A percentile compares a stretch with the other conserved stretches of the same genome.
Evolutionary conservation across 2,888 invertebrate species (phyloP).

Genomic region (Rotaria macrura): DNA sequence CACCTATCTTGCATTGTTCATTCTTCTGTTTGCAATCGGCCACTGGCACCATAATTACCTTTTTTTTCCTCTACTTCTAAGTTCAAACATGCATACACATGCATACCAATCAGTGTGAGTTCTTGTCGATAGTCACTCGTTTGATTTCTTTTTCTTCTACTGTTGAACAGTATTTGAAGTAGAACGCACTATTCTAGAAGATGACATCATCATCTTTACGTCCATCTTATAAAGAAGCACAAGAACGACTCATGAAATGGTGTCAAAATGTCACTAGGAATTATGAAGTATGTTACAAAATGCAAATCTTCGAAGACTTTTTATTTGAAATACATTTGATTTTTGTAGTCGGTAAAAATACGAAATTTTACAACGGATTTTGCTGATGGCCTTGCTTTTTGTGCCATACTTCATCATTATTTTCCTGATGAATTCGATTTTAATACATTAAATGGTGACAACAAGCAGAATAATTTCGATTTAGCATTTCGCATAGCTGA

Average conservation of each 20-base stretch:
- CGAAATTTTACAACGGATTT: background rate
- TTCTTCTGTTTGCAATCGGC: background rate
- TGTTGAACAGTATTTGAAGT: background rate
- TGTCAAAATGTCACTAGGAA: slow-evolving; percentile 14
- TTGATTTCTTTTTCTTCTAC: background rate
- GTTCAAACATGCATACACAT: background rate
- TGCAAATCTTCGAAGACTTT: too few species aligned
- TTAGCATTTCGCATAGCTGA: slow-evolving; percentile 12
- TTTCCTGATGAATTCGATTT: background rate
- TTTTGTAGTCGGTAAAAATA: background rate
- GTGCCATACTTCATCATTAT: slow-evolving; percentile 12
- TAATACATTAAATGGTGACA: background rate
- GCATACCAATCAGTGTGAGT: background rate
- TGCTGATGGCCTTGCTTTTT: slow-evolving; percentile 15
- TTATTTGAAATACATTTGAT: too few species aligned
- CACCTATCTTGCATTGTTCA: background rate
- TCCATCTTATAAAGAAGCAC: slow-evolving; percentile 19
- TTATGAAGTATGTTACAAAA: background rate
- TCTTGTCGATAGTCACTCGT: background rate
- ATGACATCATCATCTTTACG: slow-evolving; percentile 1
- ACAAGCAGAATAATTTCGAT: background rate
- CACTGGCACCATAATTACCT: background rate
- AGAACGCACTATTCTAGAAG: background rate
- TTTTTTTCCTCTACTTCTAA: background rate
- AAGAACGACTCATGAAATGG: slow-evolving; percentile 12